Evolutionary conservation across 2,113 vertebrate genomes (phyloP).

Genomic region (Carlito syrichta): DNA sequence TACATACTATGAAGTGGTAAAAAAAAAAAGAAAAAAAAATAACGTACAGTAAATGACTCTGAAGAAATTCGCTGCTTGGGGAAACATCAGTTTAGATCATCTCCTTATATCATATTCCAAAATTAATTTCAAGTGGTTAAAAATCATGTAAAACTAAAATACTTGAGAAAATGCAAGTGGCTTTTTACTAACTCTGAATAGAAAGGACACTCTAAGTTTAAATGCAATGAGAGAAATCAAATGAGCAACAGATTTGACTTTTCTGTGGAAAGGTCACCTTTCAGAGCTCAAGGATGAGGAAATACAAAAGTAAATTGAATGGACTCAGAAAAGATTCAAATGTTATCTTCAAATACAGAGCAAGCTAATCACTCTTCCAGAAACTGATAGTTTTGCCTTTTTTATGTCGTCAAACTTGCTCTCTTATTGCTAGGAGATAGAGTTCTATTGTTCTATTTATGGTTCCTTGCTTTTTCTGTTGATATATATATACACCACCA

Average conservation of each 20-base stretch:
- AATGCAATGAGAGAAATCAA: neutral
- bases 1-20: neutral
- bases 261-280: neutral
- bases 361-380: neutral
- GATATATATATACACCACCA: too few species aligned
- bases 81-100: neutral
- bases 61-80: neutral
- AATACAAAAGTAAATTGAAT: neutral
- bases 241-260: neutral
- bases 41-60: neutral
- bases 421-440: neutral
- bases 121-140: neutral
- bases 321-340: neutral
- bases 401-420: neutral
- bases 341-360: neutral
- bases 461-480: neutral
- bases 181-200: neutral
- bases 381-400: neutral
- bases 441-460: neutral
- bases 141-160: neutral
- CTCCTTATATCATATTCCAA: neutral
- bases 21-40: too few species aligned
- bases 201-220: neutral
- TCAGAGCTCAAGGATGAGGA: neutral
- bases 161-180: neutral